Base-by-base conservation (phyloP, 2,888 invertebrate species). In the Tinea pellionella region DNA sequence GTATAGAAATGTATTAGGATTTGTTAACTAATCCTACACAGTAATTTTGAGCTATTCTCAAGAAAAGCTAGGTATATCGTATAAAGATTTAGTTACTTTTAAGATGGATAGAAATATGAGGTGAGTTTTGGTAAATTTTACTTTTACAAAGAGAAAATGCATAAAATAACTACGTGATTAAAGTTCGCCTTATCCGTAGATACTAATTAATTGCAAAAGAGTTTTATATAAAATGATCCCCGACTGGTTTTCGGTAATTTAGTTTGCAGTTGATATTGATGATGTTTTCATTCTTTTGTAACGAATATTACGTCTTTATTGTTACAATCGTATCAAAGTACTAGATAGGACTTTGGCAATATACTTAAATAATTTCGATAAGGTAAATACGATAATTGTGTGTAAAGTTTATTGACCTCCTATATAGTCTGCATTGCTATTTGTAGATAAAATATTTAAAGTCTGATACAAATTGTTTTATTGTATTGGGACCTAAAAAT, bases 71-170 rank as follows among this genome's bases (percentile, higher is more conserved):
- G 15, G 15, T 47, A n/a, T 15, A 13, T 47, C 47, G 47, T 47
- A 9, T 16, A 47, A 9, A 47, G 15, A 53, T 9, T 24, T 19
- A 64, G 64, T 59, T 60, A 47, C 67, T 68, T 70, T 69, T 63
- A 65, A 69, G 78, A 84, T 84, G 82, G 84, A 84, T 69, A 80
- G 84, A 69, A 85, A 77, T 69, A 65, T 85, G 82, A 86, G 87
- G 87, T 84, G 71, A 77, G 82, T 65, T 66, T 69, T 68, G 53
- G 16, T 47, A 16, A 13, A 47, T 15, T 47, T 6, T 24, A 59
- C 37, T 61, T 57, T 58, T 53, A 18, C 47, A 9, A 47, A 47
- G 13, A 16, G 16, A 47, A 47, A 47, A 41, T 41, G 41, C 24
- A 3, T 24, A 24, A 2, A 24, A 24, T 24, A 24, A 24, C 24